Conservation (phyloP, 1,140 invertebrate genomes). For the Brachystomella parvula region DNA sequence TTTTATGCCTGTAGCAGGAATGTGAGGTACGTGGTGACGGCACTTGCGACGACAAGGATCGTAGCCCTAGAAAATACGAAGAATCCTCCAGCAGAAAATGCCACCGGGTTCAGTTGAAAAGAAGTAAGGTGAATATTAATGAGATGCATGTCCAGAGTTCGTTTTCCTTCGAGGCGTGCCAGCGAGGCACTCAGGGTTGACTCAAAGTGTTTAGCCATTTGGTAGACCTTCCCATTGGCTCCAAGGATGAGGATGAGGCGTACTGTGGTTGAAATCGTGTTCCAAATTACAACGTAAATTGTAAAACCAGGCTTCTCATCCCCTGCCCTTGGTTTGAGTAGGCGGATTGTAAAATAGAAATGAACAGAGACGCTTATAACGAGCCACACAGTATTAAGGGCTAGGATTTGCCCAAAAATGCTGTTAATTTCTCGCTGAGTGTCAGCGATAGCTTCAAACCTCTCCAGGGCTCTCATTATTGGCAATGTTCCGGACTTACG, state of each 20-base stretch:
- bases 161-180: background rate
- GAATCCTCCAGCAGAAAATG: conserved; percentile 23
- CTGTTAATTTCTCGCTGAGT: conserved; percentile 19
- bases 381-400: conserved; percentile 18
- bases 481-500: background rate
- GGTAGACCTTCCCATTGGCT: conserved; percentile 25
- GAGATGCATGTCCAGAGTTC: conserved; percentile 1
- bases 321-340: background rate
- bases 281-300: background rate
- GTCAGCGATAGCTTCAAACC: conserved; percentile 10
- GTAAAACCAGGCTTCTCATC: background rate
- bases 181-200: background rate
- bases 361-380: conserved; percentile 3
- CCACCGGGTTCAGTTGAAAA: background rate
- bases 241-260: conserved; percentile 27
- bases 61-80: conserved; percentile 27
- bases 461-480: conserved; percentile 13
- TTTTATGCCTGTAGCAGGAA: conserved; percentile 34
- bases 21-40: conserved; percentile 33
- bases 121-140: conserved; percentile 11
- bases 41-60: conserved; percentile 24
- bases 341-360: conserved; percentile 16
- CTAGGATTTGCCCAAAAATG: conserved; percentile 24
- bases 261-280: background rate
- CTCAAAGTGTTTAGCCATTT: conserved; percentile 24